A percentile compares a stretch with the other conserved stretches of the same genome.
Conservation (phyloP, 2,888 invertebrate species). For the Aethes cnicana region DNA sequence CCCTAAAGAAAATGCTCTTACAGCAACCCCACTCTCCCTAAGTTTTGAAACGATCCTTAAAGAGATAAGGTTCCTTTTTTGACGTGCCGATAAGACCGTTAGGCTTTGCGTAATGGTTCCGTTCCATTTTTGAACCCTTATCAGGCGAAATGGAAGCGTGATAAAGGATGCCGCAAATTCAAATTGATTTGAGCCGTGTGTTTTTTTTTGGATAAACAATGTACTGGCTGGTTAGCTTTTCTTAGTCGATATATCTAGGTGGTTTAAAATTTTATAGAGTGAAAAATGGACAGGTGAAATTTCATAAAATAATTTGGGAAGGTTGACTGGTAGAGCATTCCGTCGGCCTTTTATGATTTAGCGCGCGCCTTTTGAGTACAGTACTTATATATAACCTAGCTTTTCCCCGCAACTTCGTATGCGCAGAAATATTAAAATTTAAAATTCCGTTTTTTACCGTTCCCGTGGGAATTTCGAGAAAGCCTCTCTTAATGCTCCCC, state of each 20-base stretch:
- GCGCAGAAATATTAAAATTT: too few species aligned
- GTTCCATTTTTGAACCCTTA: slow-evolving; percentile 25
- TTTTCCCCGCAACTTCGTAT: too few species aligned
- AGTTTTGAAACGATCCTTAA: slow-evolving; percentile 6
- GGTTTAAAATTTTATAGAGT: background rate
- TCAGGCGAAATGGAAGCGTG: slow-evolving; percentile 12
- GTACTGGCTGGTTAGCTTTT: background rate
- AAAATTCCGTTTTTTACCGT: too few species aligned
- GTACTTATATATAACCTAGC: too few species aligned
- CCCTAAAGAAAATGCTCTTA: too few species aligned
- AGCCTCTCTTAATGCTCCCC: too few species aligned
- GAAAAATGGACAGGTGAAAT: too few species aligned
- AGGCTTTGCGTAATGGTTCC: slow-evolving; percentile 19
- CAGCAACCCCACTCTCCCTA: background rate
- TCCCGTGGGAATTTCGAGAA: too few species aligned
- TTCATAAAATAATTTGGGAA: too few species aligned
- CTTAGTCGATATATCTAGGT: background rate
- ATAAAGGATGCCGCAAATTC: slow-evolving; percentile 9
- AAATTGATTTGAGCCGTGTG: slow-evolving; percentile 14
- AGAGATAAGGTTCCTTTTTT: slow-evolving; percentile 13
- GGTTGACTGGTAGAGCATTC: too few species aligned
- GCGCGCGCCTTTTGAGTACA: too few species aligned
- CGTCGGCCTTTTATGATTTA: too few species aligned
- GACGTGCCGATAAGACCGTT: slow-evolving; percentile 12
- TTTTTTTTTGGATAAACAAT: slow-evolving; percentile 6